These are phyloP conservation scores for Neodiprion pinetum DNA, from an alignment of 1,140 invertebrate genomes.

Conservation along the genomic window DNA sequence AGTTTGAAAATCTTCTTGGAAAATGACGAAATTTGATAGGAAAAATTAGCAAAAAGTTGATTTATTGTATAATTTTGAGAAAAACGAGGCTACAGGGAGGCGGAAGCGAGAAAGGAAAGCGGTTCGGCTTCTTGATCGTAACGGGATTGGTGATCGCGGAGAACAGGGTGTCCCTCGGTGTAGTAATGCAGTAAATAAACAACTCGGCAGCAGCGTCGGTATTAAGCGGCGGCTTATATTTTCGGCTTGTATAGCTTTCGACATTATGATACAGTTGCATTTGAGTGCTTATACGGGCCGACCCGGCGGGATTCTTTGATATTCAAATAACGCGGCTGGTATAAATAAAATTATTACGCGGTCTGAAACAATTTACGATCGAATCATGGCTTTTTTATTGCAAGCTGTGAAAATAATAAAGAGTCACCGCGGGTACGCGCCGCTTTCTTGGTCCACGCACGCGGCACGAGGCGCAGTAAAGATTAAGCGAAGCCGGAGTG, in stretches of 20 bases:
- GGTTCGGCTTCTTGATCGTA: too few relatives aligned
- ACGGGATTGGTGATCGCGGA: too few relatives aligned
- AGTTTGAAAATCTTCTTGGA: too few relatives aligned
- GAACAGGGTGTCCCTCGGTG: background rate
- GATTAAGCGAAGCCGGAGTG: background rate
- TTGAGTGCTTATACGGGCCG: too few relatives aligned
- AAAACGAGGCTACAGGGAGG: too few relatives aligned
- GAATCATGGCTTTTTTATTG: background rate
- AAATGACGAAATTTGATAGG: too few relatives aligned
- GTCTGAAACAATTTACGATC: background rate
- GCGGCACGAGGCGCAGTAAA: constrained; percentile 1
- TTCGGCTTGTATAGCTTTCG: background rate
- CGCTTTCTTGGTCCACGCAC: background rate
- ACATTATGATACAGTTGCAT: constrained; percentile 4
- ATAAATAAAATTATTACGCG: constrained; percentile 15
- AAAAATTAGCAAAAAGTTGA: too few relatives aligned
- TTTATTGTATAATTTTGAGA: too few relatives aligned
- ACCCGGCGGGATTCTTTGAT: constrained; percentile 12
- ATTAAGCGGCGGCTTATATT: background rate
- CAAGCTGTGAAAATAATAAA: background rate
- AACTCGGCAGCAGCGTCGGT: background rate
- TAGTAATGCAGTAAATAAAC: background rate
- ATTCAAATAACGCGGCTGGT: constrained; percentile 3
- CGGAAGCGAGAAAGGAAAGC: too few relatives aligned
- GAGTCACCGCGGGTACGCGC: background rate